Evolutionary conservation across 1,140 invertebrate genomes (phyloP).

Genomic region (Delia radicum): DNA sequence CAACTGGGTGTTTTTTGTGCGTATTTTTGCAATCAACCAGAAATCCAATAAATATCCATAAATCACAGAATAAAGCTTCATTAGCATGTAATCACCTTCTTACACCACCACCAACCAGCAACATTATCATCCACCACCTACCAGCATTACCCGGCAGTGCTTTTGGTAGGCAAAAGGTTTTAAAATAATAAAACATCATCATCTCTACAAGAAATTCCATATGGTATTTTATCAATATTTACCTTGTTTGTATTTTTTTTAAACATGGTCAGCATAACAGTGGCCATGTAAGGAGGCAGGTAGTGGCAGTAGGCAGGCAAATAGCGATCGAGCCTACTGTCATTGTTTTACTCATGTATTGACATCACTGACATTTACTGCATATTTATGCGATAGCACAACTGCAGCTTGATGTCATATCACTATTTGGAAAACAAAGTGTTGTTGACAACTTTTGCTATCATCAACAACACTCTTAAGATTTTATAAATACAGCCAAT

Average conservation of each 20-base stretch:
- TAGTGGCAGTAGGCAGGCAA: background rate
- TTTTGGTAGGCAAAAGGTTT: background rate
- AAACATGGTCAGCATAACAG: background rate
- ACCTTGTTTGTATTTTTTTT: background rate
- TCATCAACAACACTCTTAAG: background rate
- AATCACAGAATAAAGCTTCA: conserved; percentile 18
- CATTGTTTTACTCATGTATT: background rate
- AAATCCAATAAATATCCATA: conserved; percentile 16
- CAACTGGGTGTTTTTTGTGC: background rate
- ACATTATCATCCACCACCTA: background rate
- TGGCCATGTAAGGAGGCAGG: background rate
- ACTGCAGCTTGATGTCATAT: background rate
- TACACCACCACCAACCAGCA: background rate
- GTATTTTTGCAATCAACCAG: background rate
- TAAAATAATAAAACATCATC: no score
- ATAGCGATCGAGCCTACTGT: no score
- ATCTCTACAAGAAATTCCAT: background rate
- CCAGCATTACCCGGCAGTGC: background rate
- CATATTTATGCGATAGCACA: background rate
- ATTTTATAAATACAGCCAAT: background rate
- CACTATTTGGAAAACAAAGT: background rate
- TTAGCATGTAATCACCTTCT: conserved; percentile 15
- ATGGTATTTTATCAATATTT: conserved; percentile 7
- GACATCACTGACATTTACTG: background rate
- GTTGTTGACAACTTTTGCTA: background rate